phyloP scores from a whole-genome alignment of 2,888 invertebrate genomes.

The Pycnomerus fuliginosus region DNA sequence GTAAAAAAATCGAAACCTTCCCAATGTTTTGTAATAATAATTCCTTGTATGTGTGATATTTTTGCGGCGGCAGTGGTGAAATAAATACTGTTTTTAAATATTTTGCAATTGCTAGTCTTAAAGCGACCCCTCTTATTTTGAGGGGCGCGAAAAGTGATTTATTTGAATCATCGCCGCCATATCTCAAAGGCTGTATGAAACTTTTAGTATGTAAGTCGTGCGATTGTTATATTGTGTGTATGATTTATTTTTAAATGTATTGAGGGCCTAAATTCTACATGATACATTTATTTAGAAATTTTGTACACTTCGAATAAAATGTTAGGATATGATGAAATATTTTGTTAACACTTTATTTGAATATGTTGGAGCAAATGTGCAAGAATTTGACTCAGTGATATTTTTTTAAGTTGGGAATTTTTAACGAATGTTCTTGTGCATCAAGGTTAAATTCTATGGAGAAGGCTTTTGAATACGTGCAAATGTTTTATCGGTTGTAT shows the following conservation, averaged over 20 bases:
- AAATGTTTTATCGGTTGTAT: constrained; percentile 38
- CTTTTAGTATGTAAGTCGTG: constrained; percentile 46
- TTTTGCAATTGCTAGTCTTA: constrained; percentile 19
- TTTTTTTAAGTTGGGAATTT: constrained; percentile 8
- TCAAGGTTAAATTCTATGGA: constrained; percentile 11
- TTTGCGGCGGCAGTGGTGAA: constrained; percentile 30
- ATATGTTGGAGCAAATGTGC: too few species aligned
- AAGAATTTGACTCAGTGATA: too few species aligned
- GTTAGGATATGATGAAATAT: too few species aligned
- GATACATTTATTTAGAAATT: too few species aligned
- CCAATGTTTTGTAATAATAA: constrained; percentile 49
- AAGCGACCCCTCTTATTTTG: constrained; percentile 14
- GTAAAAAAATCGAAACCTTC: constrained; percentile 44
- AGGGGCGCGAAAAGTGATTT: constrained; percentile 14
- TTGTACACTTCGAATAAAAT: too few species aligned
- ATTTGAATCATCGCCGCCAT: constrained; percentile 34
- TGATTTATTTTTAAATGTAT: too few species aligned
- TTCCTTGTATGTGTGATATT: constrained; percentile 53
- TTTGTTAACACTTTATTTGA: too few species aligned
- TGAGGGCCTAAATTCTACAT: too few species aligned
- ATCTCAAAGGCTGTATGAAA: constrained; percentile 50
- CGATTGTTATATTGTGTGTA: constrained; percentile 47
- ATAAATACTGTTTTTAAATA: constrained; percentile 16
- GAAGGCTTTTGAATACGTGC: constrained; percentile 15
- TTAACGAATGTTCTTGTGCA: constrained; percentile 16